Base-by-base conservation (phyloP, 2,113 vertebrate genomes). In the Corvus hawaiiensis region DNA sequence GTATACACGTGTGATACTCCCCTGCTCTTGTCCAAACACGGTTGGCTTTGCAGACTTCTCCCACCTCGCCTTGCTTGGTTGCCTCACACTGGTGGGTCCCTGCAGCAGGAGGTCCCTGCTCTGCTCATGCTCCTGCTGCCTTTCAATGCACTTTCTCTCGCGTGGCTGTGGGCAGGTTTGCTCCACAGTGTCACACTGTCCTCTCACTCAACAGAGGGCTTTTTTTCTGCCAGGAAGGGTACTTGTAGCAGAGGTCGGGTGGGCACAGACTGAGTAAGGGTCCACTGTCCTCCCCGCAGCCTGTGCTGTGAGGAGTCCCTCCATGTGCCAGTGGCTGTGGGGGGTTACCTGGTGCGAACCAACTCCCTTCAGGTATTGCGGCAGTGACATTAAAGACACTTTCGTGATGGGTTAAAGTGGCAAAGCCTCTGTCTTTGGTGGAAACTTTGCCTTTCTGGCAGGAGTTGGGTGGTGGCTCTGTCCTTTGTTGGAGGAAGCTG, bases 1-100 rank as follows among this genome's bases (percentile, higher is more conserved):
- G 96, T 94, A 96, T 96, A 96, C 91, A 96, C 90, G 2, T 96
- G 97, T 97, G 95, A 97, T 83, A 95, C 97, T 94, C 97, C 92
- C 96, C 97, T 97, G 96, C 95, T 92, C 89, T 94, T 94, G 86
- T 94, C 92, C 92, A 90, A 93, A 91, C 93, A 84, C 80, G 2
- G 21, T 74, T 91, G 96, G 93, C 97, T 97, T 95, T 95, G 95
- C 90, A 32, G 84, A 93, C 86, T 89, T 67, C 90, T 87, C 89
- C 93, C 51, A 23, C 89, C 35, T 86, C 9, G 3, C 16, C 84
- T 94, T 5, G 78, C 94, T 95, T 91, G 39, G n/a, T 95, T 95
- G 87, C 88, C 76, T 87, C 77, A 84, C 93, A 67, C 48, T 6
- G 7, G 41, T 52, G 69, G 87, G 24, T 71, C 51, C 80, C 68